Evolutionary conservation across 2,113 vertebrate species (phyloP).

Genomic region (Cyanocitta stelleri): DNA sequence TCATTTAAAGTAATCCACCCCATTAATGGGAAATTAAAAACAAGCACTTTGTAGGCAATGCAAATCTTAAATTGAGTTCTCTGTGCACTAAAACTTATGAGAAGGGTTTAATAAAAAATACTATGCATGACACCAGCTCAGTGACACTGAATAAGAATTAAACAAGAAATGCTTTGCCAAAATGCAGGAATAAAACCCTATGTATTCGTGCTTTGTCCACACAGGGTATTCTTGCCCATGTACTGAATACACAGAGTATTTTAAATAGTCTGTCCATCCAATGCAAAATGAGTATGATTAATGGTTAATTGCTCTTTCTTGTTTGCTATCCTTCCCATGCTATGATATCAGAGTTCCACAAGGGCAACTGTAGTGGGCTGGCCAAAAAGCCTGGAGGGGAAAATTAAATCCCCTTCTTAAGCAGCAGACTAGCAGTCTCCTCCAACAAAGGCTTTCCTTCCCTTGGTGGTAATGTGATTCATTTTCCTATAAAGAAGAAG

Average conservation of each 20-base stretch:
- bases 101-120: not conserved
- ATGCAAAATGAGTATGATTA: conserved; percentile 49
- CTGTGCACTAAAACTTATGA: not conserved
- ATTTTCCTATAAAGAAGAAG: conserved; percentile 75
- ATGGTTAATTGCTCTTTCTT: conserved; percentile 58
- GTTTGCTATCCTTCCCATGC: conserved; percentile 33
- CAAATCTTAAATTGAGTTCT: not conserved
- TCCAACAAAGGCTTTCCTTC: conserved; percentile 68
- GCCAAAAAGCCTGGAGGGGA: conserved; percentile 62
- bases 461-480: conserved; percentile 69
- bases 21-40: not conserved
- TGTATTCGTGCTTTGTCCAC: not conserved
- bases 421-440: conserved; percentile 69
- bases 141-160: not conserved
- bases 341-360: conserved; percentile 54
- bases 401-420: conserved; percentile 70
- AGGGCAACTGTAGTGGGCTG: conserved; percentile 55
- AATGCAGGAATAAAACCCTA: not conserved
- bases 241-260: not conserved
- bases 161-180: not conserved
- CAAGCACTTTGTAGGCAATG: not conserved
- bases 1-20: not conserved
- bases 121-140: not conserved
- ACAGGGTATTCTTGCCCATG: not conserved
- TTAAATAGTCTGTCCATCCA: conserved; percentile 29